Percentiles rank a stretch among this genome's conserved stretches.
Conservation (phyloP, 2,113 vertebrate genomes). For the Oceanodroma tethys region DNA sequence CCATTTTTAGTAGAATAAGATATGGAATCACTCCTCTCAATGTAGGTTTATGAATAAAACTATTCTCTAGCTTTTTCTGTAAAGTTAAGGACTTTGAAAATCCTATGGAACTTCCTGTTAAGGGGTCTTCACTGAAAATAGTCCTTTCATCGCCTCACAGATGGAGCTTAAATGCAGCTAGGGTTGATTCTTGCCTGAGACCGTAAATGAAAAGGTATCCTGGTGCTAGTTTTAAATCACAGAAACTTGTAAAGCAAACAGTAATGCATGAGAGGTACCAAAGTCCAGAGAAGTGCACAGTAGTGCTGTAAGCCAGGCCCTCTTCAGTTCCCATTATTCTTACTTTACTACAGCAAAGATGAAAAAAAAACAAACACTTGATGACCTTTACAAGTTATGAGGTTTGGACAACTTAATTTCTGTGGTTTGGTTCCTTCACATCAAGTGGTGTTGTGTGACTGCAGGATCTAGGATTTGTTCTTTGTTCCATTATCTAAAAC, state of each 20-base stretch:
- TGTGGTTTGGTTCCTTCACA: neutral
- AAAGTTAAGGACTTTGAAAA: neutral
- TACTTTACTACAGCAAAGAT: neutral
- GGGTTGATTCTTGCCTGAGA: neutral
- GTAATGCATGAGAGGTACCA: neutral
- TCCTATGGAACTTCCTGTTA: neutral
- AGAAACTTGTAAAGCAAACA: neutral
- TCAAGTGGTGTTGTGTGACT: neutral
- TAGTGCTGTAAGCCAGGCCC: neutral
- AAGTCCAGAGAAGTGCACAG: neutral
- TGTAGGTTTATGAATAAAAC: neutral
- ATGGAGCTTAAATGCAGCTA: neutral
- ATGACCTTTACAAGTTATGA: neutral
- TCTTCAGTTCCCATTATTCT: neutral
- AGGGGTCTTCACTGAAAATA: neutral
- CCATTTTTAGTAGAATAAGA: neutral
- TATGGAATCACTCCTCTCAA: neutral
- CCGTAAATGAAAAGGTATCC: neutral
- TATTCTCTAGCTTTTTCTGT: neutral
- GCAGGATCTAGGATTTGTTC: neutral
- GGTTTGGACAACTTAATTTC: neutral
- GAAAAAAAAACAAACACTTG: neutral
- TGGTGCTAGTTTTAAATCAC: neutral
- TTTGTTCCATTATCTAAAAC: neutral
- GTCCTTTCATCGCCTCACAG: neutral